Conservation (phyloP, 2,888 invertebrate species). For the Vandiemenella viatica region DNA sequence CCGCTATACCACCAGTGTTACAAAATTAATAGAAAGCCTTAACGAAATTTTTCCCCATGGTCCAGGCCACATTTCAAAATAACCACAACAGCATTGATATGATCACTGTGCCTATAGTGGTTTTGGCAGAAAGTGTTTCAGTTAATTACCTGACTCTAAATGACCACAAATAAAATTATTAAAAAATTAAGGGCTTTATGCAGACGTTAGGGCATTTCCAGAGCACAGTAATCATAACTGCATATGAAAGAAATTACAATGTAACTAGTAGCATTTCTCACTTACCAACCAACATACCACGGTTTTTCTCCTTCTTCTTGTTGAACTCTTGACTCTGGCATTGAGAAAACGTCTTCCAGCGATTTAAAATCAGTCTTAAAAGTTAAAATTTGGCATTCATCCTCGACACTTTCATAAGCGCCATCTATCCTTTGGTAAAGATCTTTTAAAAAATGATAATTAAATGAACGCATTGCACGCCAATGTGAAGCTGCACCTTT, state of each 20-base stretch:
- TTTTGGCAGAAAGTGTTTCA: too few relatives aligned
- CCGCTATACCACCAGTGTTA: too few relatives aligned
- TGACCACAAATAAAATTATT: too few relatives aligned
- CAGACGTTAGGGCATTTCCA: too few relatives aligned
- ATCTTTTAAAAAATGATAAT: constrained; percentile 49
- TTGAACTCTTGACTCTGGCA: constrained; percentile 48
- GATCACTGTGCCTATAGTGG: too few relatives aligned
- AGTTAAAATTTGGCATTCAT: constrained; percentile 75
- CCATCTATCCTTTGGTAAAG: constrained; percentile 48
- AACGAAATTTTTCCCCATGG: too few relatives aligned
- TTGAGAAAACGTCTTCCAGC: constrained; percentile 59
- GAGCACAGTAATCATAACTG: too few relatives aligned
- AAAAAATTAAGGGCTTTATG: too few relatives aligned
- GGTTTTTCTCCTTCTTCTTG: constrained; percentile 47
- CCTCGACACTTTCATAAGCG: constrained; percentile 56
- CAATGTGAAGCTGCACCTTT: constrained; percentile 60
- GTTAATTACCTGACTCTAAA: too few relatives aligned
- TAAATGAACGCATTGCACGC: constrained; percentile 54
- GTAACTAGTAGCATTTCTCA: constrained; percentile 16
- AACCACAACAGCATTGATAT: too few relatives aligned
- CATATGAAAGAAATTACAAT: background rate
- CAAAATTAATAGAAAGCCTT: too few relatives aligned
- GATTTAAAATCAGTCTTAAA: constrained; percentile 69
- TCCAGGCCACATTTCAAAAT: too few relatives aligned
- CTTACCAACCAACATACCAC: constrained; percentile 86